Base-by-base conservation (phyloP, 1,140 invertebrate species). In the Arctopsyche grandis region DNA sequence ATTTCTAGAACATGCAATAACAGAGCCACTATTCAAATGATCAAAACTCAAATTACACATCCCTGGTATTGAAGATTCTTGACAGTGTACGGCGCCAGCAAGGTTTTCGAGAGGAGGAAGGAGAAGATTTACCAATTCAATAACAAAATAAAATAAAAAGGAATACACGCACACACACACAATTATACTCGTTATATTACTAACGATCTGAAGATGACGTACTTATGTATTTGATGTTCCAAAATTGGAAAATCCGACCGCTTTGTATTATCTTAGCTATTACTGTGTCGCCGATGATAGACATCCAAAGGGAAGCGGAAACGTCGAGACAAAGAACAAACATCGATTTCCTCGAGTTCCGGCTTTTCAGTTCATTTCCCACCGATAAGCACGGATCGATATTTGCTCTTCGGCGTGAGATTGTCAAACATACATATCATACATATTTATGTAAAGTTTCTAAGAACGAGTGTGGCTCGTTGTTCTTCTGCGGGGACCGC, bases 61-160 rank as follows among this genome's bases (percentile, higher is more conserved):
- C n/a, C n/a, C n/a, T n/a, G 29, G 29, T 38, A 38, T 38, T 1
- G 7, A 38, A 38, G 7, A 38, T 38, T 38, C 29, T 38, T 38
- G 3, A 7, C 29, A 7, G 1, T 38, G 29, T 38, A 7, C 7
- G 29, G 24, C 14, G 21, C 5, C 3, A 4, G 24, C 63, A 66
- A 66, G 63, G 63, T 26, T 66, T 66, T 66, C 21, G 63, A 66
- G 63, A 66, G 63, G 63, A 66, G 63, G 63, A 66, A 66, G n/a
- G n/a, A n/a, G 63, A 66, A 21, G 63, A 66, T 52, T 52, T 52
- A 52, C 12, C 48, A 16, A 1, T 52, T 52, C 1, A 16, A 52
- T 5, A 5, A 52, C 1, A 5, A 52, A 12, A 52, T 14, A 52
- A 52, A 52, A 52, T n/a, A 38, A 38, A 7, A 4, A 38, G 29